A percentile compares a stretch with the other conserved stretches of the same genome.
Evolutionary conservation across 2,797 vertebrate species (phyloP).

Genomic region (Neomorphus geoffroyi): DNA sequence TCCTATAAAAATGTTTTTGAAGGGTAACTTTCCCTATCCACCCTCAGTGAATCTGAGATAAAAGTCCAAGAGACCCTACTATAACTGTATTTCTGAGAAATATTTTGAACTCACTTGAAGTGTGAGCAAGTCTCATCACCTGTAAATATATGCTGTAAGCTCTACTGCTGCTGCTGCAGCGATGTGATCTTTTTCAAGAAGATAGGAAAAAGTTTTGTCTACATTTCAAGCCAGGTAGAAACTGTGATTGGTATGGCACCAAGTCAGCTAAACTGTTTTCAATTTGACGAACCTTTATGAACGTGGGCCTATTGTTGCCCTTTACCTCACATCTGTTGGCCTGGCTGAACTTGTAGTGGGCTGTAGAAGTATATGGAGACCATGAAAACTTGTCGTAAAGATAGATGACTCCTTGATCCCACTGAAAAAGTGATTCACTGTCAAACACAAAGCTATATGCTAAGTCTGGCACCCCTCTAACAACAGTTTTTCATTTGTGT

Average conservation of each 20-base stretch:
- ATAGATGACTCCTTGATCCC: not conserved
- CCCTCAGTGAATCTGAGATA: rapidly evolving
- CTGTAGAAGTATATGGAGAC: not conserved
- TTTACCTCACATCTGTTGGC: not conserved
- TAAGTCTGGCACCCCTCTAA: not conserved
- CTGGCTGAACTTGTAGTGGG: not conserved
- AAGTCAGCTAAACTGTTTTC: not conserved
- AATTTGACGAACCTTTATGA: not conserved
- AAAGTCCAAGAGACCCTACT: not conserved
- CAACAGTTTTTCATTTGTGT: not conserved
- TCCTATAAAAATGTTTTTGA: not conserved
- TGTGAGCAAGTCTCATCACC: not conserved
- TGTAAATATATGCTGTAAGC: not conserved
- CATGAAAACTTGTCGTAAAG: not conserved
- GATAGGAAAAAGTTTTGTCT: not conserved
- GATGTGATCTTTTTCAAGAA: not conserved
- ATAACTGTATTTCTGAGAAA: not conserved
- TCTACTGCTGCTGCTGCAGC: not conserved
- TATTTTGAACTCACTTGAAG: not conserved
- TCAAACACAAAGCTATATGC: not conserved
- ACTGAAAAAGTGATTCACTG: not conserved
- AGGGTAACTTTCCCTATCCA: not conserved
- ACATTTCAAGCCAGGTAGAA: not conserved
- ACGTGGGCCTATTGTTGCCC: not conserved
- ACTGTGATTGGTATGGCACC: not conserved